Conservation (phyloP, 1,140 invertebrate species). For the Nebria ingens region DNA sequence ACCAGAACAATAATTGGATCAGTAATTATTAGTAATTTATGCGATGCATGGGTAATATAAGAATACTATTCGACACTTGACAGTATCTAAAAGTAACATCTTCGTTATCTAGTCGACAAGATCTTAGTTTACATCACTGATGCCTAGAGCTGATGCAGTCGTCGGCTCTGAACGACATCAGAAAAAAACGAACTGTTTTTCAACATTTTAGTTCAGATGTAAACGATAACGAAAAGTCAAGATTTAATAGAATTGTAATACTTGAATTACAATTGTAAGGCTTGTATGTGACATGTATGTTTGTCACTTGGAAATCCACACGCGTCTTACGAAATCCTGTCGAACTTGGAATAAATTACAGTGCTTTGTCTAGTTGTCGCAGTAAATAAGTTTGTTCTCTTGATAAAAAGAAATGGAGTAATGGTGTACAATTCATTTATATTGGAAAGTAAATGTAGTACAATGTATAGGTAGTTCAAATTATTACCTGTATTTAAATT, state of each 20-base stretch:
- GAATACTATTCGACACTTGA: background rate
- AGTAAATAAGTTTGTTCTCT: too few relatives aligned
- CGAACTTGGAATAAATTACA: too few relatives aligned
- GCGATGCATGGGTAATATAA: background rate
- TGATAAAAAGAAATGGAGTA: too few relatives aligned
- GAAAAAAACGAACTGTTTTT: background rate
- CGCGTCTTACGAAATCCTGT: too few relatives aligned
- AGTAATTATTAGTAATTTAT: slow-evolving; percentile 6
- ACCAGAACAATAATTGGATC: slow-evolving; percentile 6
- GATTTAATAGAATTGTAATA: slow-evolving; percentile 1
- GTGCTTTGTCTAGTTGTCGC: too few relatives aligned
- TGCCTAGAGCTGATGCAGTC: background rate
- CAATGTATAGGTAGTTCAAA: too few relatives aligned
- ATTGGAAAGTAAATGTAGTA: too few relatives aligned
- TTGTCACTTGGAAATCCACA: too few relatives aligned
- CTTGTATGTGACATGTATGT: too few relatives aligned
- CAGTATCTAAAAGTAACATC: background rate
- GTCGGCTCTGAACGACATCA: background rate
- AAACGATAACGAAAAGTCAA: background rate
- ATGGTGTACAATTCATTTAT: too few relatives aligned
- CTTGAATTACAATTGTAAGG: background rate
- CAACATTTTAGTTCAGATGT: background rate
- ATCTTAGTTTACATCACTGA: background rate
- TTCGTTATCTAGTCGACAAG: background rate
- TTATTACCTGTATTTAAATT: too few relatives aligned